Percentiles rank a stretch among this genome's conserved stretches.
Evolutionary conservation across 37 sponge, comb jelly and placozoan genomes (phyloP).

Genomic region (Ianthella basta): DNA sequence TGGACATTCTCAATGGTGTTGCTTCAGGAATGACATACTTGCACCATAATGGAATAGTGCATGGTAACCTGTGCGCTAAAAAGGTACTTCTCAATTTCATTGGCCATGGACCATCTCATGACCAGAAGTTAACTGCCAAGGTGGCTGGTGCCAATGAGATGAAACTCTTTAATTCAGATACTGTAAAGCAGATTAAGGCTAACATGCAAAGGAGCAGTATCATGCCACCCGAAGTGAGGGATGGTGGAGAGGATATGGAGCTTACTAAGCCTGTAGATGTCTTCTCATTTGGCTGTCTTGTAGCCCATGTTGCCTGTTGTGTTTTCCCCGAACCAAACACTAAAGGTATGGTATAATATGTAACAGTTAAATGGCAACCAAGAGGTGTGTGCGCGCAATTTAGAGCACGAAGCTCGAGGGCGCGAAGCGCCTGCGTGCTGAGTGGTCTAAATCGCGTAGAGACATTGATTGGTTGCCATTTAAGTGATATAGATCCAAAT

Average conservation of each 20-base stretch:
- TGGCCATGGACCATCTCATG: too few species aligned
- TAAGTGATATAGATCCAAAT: too few species aligned
- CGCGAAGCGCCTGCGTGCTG: too few species aligned
- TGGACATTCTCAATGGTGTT: neutral
- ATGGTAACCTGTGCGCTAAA: neutral
- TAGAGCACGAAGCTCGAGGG: too few species aligned
- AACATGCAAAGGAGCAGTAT: neutral
- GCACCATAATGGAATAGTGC: neutral
- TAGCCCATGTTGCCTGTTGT: constrained; percentile 6
- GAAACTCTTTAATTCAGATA: neutral
- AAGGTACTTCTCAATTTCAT: neutral
- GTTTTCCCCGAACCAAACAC: neutral
- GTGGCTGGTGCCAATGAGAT: neutral
- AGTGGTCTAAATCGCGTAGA: too few species aligned
- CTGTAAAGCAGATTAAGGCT: too few species aligned
- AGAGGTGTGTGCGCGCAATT: too few species aligned
- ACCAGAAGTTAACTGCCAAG: neutral
- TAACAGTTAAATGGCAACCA: too few species aligned
- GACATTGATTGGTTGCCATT: too few species aligned
- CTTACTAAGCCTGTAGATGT: constrained; percentile 9
- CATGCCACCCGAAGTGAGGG: constrained; percentile 23
- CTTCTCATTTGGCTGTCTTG: constrained; percentile 19
- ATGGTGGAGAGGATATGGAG: neutral
- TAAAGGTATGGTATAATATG: too few species aligned
- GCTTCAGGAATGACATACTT: neutral